Conservation (phyloP, 2,113 vertebrate species). For the Lathamus discolor region DNA sequence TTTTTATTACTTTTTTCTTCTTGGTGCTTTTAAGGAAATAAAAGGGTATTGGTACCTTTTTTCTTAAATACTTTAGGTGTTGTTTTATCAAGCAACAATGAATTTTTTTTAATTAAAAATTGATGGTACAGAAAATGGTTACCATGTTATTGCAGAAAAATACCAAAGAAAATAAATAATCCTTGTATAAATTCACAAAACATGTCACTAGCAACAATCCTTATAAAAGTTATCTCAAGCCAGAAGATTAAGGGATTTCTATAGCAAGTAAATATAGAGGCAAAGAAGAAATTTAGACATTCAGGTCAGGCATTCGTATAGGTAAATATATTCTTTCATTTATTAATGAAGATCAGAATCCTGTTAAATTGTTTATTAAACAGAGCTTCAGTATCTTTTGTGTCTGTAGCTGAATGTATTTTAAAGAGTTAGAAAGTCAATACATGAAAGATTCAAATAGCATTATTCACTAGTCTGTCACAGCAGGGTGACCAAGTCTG, state of each 20-base stretch:
- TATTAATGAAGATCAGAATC: slow-evolving; percentile 62
- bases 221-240: not conserved
- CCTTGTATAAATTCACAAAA: not conserved
- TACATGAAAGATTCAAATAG: slow-evolving; percentile 56
- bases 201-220: not conserved
- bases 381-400: slow-evolving; percentile 9
- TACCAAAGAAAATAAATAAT: not conserved
- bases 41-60: not conserved
- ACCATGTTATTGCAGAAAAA: not conserved
- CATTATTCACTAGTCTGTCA: slow-evolving; percentile 54
- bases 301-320: slow-evolving; percentile 3
- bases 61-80: not conserved
- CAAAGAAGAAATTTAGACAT: slow-evolving; percentile 37
- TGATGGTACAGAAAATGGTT: not conserved
- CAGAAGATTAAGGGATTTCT: not conserved
- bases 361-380: slow-evolving; percentile 63
- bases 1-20: not conserved
- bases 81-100: slow-evolving; percentile 9
- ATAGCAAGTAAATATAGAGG: slow-evolving; percentile 37
- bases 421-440: slow-evolving; percentile 53
- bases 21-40: not conserved
- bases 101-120: slow-evolving; percentile 29
- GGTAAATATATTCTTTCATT: slow-evolving; percentile 65
- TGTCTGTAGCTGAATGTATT: not conserved
- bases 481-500: slow-evolving; percentile 59